These are phyloP conservation scores for Grammomys surdaster DNA, from an alignment of 2,113 vertebrate genomes.

Conservation along the genomic window DNA sequence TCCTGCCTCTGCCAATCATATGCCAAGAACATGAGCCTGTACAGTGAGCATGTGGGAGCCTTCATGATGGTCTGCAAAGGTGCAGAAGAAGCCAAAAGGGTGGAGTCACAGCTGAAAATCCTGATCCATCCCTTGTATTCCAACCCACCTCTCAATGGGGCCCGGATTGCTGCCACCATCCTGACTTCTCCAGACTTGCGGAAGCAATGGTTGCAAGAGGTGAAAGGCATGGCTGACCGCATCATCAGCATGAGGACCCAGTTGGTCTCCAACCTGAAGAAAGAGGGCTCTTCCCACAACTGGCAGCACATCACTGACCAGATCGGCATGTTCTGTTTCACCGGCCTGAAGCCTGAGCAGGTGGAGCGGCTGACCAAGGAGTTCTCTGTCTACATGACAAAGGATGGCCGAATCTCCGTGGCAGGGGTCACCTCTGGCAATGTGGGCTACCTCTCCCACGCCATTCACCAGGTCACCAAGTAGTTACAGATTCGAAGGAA, in stretches of 20 bases:
- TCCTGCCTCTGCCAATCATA: constrained; percentile 96
- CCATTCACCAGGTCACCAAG: constrained; percentile 93
- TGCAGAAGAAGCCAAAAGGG: constrained; percentile 94
- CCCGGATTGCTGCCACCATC: constrained; percentile 94
- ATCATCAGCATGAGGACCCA: constrained; percentile 98
- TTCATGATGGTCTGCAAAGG: constrained; percentile 96
- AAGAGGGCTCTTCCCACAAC: constrained; percentile 94
- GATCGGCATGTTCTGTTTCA: constrained; percentile 99
- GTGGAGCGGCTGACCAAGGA: constrained; percentile 96
- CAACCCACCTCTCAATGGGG: constrained; percentile 96
- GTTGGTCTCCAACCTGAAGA: constrained; percentile 95
- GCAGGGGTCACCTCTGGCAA: constrained; percentile 95
- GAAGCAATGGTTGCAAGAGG: constrained; percentile 95
- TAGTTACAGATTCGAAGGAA: no score
- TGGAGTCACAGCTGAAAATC: constrained; percentile 98
- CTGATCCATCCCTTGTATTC: constrained; percentile 99
- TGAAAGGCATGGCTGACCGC: constrained; percentile 96
- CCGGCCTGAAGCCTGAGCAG: constrained; percentile 96
- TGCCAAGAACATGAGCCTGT: constrained; percentile 99
- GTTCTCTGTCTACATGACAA: constrained; percentile 98
- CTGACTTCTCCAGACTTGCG: constrained; percentile 94
- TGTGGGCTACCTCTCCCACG: constrained; percentile 94
- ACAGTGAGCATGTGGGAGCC: constrained; percentile 96
- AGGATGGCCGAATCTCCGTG: constrained; percentile 97
- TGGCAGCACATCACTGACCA: no score